These are phyloP conservation scores for Blastobasis adustella DNA, from an alignment of 2,888 invertebrate genomes.

Conservation along the genomic window DNA sequence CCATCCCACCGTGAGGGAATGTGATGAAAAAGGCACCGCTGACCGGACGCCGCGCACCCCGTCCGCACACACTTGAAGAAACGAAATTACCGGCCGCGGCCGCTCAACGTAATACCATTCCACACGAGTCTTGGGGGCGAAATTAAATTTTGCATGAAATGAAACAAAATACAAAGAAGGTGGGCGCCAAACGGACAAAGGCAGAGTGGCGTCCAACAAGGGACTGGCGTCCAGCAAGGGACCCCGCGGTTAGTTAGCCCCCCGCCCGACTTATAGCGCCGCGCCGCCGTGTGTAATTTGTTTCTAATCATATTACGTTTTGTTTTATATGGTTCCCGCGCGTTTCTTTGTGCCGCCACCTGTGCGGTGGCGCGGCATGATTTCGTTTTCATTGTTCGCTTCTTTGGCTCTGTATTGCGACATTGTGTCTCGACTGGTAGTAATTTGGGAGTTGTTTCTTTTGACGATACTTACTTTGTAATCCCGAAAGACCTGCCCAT, in stretches of 20 bases:
- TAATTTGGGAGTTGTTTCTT: no score
- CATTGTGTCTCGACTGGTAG: no score
- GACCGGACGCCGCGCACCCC: slow-evolving; percentile 62
- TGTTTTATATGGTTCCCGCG: slow-evolving; percentile 10
- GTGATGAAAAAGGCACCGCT: slow-evolving; percentile 70
- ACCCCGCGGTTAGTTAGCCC: slow-evolving; percentile 55
- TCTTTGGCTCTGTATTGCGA: no score
- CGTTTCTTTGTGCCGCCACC: slow-evolving; percentile 5
- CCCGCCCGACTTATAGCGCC: slow-evolving; percentile 41
- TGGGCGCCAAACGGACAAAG: slow-evolving; percentile 45
- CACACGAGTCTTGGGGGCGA: slow-evolving; percentile 73
- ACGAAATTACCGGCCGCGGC: slow-evolving; percentile 62
- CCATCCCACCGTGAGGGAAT: slow-evolving; percentile 66
- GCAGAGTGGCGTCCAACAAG: background rate
- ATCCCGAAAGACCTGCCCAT: no score
- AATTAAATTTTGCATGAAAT: slow-evolving; percentile 75
- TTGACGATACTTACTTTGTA: no score
- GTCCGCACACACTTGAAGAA: slow-evolving; percentile 69
- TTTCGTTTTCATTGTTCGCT: slow-evolving; percentile 5
- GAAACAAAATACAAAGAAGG: slow-evolving; percentile 73
- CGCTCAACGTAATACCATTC: slow-evolving; percentile 66
- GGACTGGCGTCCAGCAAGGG: slow-evolving; percentile 16
- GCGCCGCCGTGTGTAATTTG: slow-evolving; percentile 52
- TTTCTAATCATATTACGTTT: slow-evolving; percentile 70
- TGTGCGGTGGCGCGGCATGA: slow-evolving; percentile 4